Conservation (phyloP, 2,113 vertebrate species). For the Psammodynastes pulverulentus region DNA sequence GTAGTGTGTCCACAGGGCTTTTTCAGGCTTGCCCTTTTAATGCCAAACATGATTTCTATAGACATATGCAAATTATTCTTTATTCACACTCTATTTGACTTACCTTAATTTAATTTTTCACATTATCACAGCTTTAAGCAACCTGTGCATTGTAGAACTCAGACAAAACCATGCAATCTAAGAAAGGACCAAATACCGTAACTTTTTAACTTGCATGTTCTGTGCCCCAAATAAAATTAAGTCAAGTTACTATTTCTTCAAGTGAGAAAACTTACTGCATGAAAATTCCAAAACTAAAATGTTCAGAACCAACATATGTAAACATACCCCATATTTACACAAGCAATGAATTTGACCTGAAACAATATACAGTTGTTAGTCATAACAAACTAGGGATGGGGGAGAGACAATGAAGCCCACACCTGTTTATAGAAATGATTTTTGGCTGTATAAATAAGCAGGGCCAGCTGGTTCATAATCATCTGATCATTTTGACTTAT, state of each 20-base stretch:
- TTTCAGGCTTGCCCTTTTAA: not conserved
- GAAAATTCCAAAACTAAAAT: conserved; percentile 17
- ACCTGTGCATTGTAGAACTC: conserved; percentile 9
- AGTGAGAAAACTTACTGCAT: not conserved
- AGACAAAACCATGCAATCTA: not conserved
- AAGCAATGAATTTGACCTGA: not conserved
- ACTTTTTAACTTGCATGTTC: not conserved
- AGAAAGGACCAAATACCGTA: not conserved
- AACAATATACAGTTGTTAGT: conserved; percentile 3
- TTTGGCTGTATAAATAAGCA: conserved; percentile 20
- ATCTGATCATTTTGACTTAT: conserved; percentile 1
- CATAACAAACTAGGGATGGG: not conserved
- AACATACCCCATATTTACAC: not conserved
- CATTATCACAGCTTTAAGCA: conserved; percentile 26
- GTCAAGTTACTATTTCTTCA: not conserved
- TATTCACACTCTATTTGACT: not conserved
- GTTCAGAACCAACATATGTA: not conserved
- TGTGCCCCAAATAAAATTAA: conserved; percentile 30
- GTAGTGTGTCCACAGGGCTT: too few species aligned
- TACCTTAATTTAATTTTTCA: conserved; percentile 10
- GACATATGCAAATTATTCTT: not conserved
- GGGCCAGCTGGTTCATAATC: fast-evolving
- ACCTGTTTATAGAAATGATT: not conserved
- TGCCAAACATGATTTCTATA: not conserved
- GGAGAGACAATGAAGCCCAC: not conserved